Percentiles rank a stretch among this genome's conserved stretches.
These are phyloP conservation scores for Drosophila nr. perissopoda DNA, from an alignment of 2,888 invertebrate species.

Conservation along the genomic window DNA sequence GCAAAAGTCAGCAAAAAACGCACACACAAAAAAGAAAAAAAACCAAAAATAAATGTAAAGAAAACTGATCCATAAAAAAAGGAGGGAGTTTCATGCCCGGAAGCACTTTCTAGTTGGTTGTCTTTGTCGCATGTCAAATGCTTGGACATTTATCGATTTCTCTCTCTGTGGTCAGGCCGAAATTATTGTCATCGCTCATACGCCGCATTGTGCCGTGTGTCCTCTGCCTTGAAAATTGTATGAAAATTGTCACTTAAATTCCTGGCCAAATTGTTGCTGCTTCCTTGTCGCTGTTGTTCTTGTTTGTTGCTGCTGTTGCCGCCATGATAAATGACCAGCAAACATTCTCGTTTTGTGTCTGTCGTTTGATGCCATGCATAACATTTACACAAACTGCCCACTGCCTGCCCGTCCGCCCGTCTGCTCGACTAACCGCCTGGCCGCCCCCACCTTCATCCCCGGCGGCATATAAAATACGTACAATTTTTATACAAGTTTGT, in stretches of 20 bases:
- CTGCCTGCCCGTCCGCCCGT: slow-evolving; percentile 8
- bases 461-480: slow-evolving; percentile 18
- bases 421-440: background rate
- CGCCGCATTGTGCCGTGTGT: slow-evolving; percentile 53
- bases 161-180: slow-evolving; percentile 18
- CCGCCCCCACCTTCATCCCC: background rate
- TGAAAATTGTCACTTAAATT: slow-evolving; percentile 78
- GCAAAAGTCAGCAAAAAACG: slow-evolving; percentile 47
- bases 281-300: slow-evolving; percentile 23
- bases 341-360: slow-evolving; percentile 48
- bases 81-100: slow-evolving; percentile 23
- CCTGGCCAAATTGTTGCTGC: slow-evolving; percentile 55
- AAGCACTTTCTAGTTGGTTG: slow-evolving; percentile 28
- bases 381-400: slow-evolving; percentile 57
- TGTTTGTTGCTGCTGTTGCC: slow-evolving; percentile 28
- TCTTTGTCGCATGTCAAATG: slow-evolving; percentile 39
- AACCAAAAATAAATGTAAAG: background rate
- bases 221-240: slow-evolving; percentile 51
- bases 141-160: slow-evolving; percentile 64
- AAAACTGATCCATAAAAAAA: slow-evolving; percentile 3
- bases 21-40: background rate
- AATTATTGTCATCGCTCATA: slow-evolving; percentile 71
- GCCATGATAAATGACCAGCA: slow-evolving; percentile 72
- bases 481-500: slow-evolving; percentile 33
- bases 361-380: slow-evolving; percentile 52